phyloP scores from a whole-genome alignment of 2,113 vertebrate genomes.

The Acanthochromis polyacanthus region DNA sequence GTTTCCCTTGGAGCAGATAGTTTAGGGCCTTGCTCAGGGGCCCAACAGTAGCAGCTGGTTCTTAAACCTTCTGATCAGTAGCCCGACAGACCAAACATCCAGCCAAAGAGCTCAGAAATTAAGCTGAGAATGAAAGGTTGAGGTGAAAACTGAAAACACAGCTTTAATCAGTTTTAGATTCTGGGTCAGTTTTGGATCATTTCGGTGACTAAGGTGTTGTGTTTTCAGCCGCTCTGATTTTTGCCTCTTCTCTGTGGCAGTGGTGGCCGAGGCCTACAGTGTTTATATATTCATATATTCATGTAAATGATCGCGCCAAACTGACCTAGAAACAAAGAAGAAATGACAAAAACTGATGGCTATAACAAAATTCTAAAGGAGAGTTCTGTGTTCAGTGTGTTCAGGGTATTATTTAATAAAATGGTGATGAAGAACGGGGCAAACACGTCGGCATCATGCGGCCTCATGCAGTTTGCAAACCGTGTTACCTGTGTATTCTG shows the following conservation, averaged over 20 bases:
- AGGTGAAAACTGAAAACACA: background rate
- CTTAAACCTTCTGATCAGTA: too few relatives aligned
- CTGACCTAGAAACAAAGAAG: too few relatives aligned
- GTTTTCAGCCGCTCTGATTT: too few relatives aligned
- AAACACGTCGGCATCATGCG: background rate
- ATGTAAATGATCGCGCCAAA: too few relatives aligned
- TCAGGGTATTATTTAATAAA: background rate
- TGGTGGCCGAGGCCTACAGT: too few relatives aligned
- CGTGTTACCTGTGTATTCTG: slow-evolving; percentile 95
- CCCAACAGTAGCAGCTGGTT: too few relatives aligned
- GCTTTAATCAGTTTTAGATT: background rate
- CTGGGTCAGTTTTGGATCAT: background rate
- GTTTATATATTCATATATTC: too few relatives aligned
- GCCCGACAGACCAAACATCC: background rate
- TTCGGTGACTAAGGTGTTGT: background rate
- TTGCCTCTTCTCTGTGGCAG: too few relatives aligned
- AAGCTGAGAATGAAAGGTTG: background rate
- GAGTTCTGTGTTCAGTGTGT: background rate
- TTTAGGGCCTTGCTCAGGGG: too few relatives aligned
- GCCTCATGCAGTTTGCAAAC: background rate
- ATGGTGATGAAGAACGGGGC: background rate
- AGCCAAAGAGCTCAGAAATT: background rate
- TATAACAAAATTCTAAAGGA: background rate
- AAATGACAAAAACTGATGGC: background rate
- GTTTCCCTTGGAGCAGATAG: too few relatives aligned